phyloP scores from a whole-genome alignment of 1,140 invertebrate genomes.

The Adelges cooleyi region DNA sequence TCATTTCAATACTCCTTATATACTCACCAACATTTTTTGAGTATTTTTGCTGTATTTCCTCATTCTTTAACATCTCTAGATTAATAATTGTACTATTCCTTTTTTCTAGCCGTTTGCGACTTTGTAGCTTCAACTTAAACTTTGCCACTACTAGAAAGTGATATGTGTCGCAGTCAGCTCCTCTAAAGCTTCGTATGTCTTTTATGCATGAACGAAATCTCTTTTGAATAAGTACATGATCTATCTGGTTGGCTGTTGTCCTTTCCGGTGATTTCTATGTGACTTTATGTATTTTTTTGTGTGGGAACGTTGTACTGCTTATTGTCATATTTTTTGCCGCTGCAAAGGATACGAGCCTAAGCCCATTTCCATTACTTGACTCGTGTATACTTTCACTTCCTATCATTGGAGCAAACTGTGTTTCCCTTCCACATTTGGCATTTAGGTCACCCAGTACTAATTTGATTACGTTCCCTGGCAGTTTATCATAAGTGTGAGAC shows the following conservation, averaged over 20 bases:
- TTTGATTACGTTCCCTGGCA: background rate
- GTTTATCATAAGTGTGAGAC: too few relatives aligned
- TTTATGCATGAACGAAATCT: background rate
- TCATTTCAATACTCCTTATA: background rate
- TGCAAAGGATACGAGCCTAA: slow-evolving; percentile 18
- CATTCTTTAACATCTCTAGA: too few relatives aligned
- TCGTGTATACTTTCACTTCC: background rate
- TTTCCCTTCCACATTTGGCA: background rate
- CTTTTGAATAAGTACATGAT: slow-evolving; percentile 29
- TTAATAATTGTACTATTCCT: too few relatives aligned
- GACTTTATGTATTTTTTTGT: slow-evolving; percentile 32
- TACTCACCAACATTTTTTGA: background rate
- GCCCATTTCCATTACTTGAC: background rate
- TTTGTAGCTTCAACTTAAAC: background rate
- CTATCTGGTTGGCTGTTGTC: too few relatives aligned
- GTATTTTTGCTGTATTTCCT: too few relatives aligned
- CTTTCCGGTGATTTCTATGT: slow-evolving; percentile 30
- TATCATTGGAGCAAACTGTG: background rate
- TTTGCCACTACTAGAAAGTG: too few relatives aligned
- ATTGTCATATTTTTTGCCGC: slow-evolving; percentile 29
- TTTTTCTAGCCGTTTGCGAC: too few relatives aligned
- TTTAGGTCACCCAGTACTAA: background rate
- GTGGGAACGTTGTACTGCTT: slow-evolving; percentile 30
- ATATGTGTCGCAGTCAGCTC: too few relatives aligned
- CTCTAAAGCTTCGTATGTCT: slow-evolving; percentile 24